Percentiles rank a stretch among this genome's conserved stretches.
Evolutionary conservation across 1,140 invertebrate species (phyloP).

Genomic region (Caenorhabditis inopinata): DNA sequence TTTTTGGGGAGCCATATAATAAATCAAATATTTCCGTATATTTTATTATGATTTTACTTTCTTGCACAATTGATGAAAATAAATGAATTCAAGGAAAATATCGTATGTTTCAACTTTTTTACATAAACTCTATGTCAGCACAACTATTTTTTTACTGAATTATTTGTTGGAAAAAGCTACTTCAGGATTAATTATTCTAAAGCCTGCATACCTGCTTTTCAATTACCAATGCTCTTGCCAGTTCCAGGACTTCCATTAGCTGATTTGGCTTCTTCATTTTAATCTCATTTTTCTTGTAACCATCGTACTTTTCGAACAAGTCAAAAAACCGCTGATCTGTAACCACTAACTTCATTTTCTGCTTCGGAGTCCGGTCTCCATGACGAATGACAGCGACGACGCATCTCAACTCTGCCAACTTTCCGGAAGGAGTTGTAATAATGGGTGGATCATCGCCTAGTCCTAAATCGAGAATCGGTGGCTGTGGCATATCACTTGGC

Average conservation of each 20-base stretch:
- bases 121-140: too few relatives aligned
- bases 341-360: constrained; percentile 99
- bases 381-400: constrained; percentile 97
- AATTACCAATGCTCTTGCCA: constrained; percentile 57
- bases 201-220: constrained; percentile 54
- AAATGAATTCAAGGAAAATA: too few relatives aligned
- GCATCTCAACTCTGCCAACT: constrained; percentile 98
- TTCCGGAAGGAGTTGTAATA: constrained; percentile 96
- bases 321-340: constrained; percentile 97
- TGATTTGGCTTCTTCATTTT: constrained; percentile 96
- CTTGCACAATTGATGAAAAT: too few relatives aligned
- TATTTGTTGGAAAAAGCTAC: too few relatives aligned
- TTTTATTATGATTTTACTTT: too few relatives aligned
- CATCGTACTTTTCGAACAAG: constrained; percentile 95
- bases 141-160: too few relatives aligned
- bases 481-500: neutral
- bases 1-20: too few relatives aligned
- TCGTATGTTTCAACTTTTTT: too few relatives aligned
- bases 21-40: too few relatives aligned
- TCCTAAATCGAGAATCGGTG: constrained; percentile 42
- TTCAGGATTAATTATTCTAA: neutral
- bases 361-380: constrained; percentile 96
- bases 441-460: constrained; percentile 85
- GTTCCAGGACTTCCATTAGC: constrained; percentile 75
- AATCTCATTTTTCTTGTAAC: constrained; percentile 88